phyloP scores from a whole-genome alignment of 1,140 invertebrate species.

The Leptinotarsa lineolata region DNA sequence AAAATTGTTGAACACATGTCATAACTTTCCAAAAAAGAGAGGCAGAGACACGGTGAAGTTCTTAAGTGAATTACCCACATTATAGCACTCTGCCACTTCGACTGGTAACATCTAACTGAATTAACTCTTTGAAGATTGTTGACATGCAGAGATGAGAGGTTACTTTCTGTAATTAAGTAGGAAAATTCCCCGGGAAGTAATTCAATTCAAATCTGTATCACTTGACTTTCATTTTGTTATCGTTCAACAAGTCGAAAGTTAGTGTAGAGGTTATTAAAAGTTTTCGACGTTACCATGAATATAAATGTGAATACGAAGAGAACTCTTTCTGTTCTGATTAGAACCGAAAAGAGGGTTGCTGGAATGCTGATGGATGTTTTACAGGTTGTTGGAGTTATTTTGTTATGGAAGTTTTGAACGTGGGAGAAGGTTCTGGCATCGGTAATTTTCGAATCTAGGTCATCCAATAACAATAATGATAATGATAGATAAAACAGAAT shows the following conservation, averaged over 20 bases:
- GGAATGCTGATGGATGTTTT: neutral
- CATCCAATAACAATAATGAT: no score
- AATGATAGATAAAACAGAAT: no score
- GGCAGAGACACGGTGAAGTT: neutral
- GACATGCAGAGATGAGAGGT: slow-evolving; percentile 22
- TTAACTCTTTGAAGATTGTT: slow-evolving; percentile 22
- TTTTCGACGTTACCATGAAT: neutral
- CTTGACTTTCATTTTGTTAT: slow-evolving; percentile 1
- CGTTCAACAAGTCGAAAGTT: neutral
- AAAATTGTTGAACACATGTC: no score
- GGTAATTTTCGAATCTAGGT: no score
- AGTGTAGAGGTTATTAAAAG: slow-evolving; percentile 6
- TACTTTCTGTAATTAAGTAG: slow-evolving; percentile 12
- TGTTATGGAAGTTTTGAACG: no score
- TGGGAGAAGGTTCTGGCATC: no score
- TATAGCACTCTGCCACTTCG: neutral
- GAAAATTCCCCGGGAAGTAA: slow-evolving; percentile 7
- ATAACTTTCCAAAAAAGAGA: no score
- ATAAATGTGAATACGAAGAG: neutral
- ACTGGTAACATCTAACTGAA: slow-evolving; percentile 16
- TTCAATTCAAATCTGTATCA: slow-evolving; percentile 13
- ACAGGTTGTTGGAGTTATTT: neutral
- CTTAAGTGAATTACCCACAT: neutral
- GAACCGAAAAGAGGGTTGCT: no score
- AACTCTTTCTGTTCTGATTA: neutral